phyloP scores from a whole-genome alignment of 30 jellyfish, hydroid and myxozoan genomes.

The Pelagia noctiluca region DNA sequence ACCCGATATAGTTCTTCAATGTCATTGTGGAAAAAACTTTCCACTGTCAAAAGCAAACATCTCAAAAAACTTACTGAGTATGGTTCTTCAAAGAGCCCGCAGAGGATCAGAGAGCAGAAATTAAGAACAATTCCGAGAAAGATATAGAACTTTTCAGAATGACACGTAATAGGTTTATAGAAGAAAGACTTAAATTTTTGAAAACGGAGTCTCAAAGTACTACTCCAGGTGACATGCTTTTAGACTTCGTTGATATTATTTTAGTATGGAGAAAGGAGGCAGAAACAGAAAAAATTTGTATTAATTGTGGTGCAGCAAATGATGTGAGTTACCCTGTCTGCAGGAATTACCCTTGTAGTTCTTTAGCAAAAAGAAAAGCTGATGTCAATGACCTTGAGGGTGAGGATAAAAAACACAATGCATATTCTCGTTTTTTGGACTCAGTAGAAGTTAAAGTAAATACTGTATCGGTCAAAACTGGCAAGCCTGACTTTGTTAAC shows the following conservation, averaged over 20 bases:
- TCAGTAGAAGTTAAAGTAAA: neutral
- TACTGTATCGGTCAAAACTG: neutral
- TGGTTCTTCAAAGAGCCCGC: conserved; percentile 9
- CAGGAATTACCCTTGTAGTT: conserved; percentile 13
- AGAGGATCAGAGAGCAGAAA: neutral
- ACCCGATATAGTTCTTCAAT: neutral
- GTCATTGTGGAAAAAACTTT: neutral
- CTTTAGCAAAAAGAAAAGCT: neutral
- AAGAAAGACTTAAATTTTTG: neutral
- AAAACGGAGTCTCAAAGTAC: neutral
- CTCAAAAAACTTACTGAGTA: neutral
- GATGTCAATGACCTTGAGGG: neutral
- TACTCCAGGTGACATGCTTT: too few species aligned
- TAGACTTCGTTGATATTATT: conserved; percentile 8
- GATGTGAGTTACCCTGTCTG: conserved; percentile 15
- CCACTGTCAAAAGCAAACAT: conserved; percentile 1
- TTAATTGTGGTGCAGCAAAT: conserved; percentile 24
- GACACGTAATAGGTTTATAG: conserved; percentile 20
- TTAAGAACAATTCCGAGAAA: neutral
- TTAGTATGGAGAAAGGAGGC: neutral
- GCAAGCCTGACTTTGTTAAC: conserved; percentile 42
- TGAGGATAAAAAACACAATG: neutral
- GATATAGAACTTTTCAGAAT: neutral
- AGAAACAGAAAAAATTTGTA: conserved; percentile 14
- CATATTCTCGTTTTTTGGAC: conserved; percentile 13